phyloP scores from a whole-genome alignment of 2,113 vertebrate genomes.

The Malaclemys terrapin region DNA sequence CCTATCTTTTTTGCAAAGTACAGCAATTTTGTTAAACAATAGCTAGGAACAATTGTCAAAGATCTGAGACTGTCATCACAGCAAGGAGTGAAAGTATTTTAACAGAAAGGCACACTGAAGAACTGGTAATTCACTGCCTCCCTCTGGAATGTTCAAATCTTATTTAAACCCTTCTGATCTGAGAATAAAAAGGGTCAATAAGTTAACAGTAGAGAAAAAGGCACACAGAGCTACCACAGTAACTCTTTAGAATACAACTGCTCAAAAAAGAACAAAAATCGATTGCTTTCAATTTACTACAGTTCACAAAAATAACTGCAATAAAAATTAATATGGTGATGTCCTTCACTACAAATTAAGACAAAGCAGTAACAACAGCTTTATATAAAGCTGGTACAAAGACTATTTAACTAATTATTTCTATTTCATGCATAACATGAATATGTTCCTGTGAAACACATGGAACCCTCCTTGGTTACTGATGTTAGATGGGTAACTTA shows the following conservation, averaged over 20 bases:
- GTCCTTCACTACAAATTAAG: constrained; percentile 64
- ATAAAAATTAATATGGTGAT: constrained; percentile 33
- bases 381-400: constrained; percentile 71
- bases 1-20: neutral
- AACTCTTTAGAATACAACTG: neutral
- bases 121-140: neutral
- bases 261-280: neutral
- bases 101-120: neutral
- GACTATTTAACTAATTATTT: constrained; percentile 56
- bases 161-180: neutral
- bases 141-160: neutral
- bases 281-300: neutral
- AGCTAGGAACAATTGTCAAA: neutral
- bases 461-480: constrained; percentile 17
- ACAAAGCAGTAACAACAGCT: constrained; percentile 63
- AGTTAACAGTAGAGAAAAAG: neutral
- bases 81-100: constrained; percentile 7
- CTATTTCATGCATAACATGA: constrained; percentile 67
- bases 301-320: neutral
- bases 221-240: neutral
- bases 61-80: neutral
- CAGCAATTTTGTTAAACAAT: constrained; percentile 37
- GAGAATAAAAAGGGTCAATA: neutral
- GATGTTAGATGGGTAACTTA: constrained; percentile 31
- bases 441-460: constrained; percentile 62